These are phyloP conservation scores for Myiotriccus ornatus DNA, from an alignment of 2,797 vertebrate genomes.

Conservation along the genomic window DNA sequence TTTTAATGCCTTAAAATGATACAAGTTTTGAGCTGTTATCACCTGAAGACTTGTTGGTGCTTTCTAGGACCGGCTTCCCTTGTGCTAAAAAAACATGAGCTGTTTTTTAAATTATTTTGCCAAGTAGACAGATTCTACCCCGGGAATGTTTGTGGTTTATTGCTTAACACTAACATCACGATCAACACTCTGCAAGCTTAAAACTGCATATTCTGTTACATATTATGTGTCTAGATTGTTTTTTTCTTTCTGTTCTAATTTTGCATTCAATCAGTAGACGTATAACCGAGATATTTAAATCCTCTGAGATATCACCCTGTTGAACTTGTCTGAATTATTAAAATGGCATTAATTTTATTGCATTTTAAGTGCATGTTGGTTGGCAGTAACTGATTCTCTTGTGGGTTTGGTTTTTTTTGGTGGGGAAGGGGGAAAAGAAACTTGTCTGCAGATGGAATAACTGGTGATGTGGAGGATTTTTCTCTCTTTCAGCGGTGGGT, in stretches of 20 bases:
- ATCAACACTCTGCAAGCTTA: neutral
- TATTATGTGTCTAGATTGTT: accelerated
- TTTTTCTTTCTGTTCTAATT: neutral
- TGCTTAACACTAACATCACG: accelerated
- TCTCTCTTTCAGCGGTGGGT: conserved; percentile 90
- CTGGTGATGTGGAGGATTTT: conserved; percentile 55
- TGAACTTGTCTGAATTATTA: neutral
- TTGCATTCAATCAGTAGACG: neutral
- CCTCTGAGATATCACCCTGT: neutral
- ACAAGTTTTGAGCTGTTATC: accelerated
- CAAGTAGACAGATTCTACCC: accelerated
- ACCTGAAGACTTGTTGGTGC: neutral
- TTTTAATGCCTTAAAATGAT: neutral
- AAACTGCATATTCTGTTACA: accelerated
- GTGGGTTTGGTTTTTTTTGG: neutral
- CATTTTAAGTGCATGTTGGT: neutral
- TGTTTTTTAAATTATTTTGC: neutral
- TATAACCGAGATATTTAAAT: neutral
- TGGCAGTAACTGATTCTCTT: neutral
- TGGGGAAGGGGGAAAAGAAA: neutral
- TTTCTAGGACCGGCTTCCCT: neutral
- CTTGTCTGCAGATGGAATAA: conserved; percentile 12
- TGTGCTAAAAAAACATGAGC: neutral
- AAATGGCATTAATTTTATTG: neutral
- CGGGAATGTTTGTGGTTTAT: neutral